Percentiles rank a stretch among this genome's conserved stretches.
phyloP scores from a whole-genome alignment of 2,113 vertebrate species.

The Heloderma charlesbogerti region DNA sequence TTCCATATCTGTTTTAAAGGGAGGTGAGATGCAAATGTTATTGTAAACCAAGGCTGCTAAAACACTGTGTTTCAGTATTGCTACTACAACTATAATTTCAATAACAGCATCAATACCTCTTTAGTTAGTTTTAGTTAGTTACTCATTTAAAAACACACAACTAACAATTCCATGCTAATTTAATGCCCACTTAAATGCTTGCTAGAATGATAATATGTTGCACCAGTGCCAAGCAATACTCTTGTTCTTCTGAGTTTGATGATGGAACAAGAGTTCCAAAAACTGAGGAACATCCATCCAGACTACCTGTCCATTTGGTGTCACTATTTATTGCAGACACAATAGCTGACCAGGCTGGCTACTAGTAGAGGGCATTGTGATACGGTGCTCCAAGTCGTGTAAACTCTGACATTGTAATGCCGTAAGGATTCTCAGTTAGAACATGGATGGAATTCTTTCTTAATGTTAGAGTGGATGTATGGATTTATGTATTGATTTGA shows the following conservation, averaged over 20 bases:
- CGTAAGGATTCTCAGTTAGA: background rate
- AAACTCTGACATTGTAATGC: background rate
- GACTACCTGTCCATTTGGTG: background rate
- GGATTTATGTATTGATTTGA: conserved; percentile 25
- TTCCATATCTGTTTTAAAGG: background rate
- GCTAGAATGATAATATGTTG: background rate
- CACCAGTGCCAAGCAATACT: background rate
- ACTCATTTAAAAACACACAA: no score
- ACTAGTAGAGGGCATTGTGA: background rate
- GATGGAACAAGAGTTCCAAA: background rate
- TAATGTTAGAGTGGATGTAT: conserved; percentile 1
- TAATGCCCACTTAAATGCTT: background rate
- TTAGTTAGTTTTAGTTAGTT: no score
- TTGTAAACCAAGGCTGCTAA: background rate
- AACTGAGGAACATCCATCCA: background rate
- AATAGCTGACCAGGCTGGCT: background rate
- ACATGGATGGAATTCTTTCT: background rate
- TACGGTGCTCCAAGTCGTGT: background rate
- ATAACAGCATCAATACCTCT: no score
- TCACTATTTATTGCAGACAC: background rate
- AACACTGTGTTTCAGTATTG: no score
- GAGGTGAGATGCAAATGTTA: background rate
- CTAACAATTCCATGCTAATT: background rate
- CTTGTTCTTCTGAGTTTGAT: background rate
- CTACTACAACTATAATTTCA: no score